Percentiles rank a stretch among this genome's conserved stretches.
Evolutionary conservation across 1,140 invertebrate species (phyloP).

Genomic region (Drosophila ogumai): DNA sequence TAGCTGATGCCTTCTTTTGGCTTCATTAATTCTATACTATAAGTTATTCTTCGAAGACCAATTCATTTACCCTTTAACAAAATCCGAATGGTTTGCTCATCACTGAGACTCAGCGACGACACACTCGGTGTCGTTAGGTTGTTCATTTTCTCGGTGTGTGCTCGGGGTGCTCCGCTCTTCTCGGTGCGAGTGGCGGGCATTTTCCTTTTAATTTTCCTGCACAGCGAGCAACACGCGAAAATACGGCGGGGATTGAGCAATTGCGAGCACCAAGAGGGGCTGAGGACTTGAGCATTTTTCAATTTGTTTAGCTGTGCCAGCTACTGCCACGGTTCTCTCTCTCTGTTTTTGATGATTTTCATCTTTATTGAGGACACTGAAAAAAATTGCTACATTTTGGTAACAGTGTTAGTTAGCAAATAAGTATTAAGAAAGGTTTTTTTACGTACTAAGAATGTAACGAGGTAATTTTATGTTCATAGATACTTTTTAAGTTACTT

Average conservation of each 20-base stretch:
- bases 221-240: slow-evolving; percentile 66
- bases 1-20: background rate
- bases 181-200: slow-evolving; percentile 4
- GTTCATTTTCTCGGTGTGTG: slow-evolving; percentile 26
- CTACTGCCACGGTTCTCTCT: slow-evolving; percentile 24
- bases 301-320: slow-evolving; percentile 69
- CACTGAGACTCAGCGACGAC: slow-evolving; percentile 17
- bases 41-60: slow-evolving; percentile 6
- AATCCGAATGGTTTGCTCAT: slow-evolving; percentile 24
- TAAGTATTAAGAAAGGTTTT: no score
- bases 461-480: no score
- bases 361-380: slow-evolving; percentile 44
- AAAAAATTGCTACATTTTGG: no score
- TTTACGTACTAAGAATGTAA: no score
- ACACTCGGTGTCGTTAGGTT: slow-evolving; percentile 21
- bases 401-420: no score
- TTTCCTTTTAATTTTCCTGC: slow-evolving; percentile 23
- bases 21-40: slow-evolving; percentile 32
- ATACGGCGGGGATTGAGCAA: slow-evolving; percentile 73
- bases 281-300: slow-evolving; percentile 79
- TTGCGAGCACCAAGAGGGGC: slow-evolving; percentile 74
- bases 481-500: background rate
- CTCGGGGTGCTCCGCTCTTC: slow-evolving; percentile 25
- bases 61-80: slow-evolving; percentile 9
- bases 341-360: slow-evolving; percentile 44